Base-by-base conservation (phyloP, 2,113 vertebrate species). In the Ciconia stormi region DNA sequence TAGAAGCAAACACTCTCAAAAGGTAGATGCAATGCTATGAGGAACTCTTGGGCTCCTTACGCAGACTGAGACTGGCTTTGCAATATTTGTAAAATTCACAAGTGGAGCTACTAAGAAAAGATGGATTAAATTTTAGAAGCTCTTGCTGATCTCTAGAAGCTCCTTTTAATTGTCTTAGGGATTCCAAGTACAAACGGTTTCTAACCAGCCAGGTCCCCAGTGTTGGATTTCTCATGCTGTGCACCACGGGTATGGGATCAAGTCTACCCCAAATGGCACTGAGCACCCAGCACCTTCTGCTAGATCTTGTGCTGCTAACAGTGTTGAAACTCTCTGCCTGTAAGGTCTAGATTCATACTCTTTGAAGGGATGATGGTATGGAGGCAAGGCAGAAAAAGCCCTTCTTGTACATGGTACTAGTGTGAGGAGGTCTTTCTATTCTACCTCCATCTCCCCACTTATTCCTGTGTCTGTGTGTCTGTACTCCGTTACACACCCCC, bases 121-220 rank as follows among this genome's bases (percentile, higher is more conserved):
- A 29, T n/a, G 3, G 14, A n/a, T 53, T 34, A 23, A 25, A 36
- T 52, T 72, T 20, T 61, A 26, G n/a, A 82, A 91, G 11, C 13
- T 69, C 10, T 40, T 59, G 9, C 47, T 73, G 25, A 19, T 29
- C 38, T 49, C 16, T 38, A 15, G 53, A 11, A 69, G 13, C 13
- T 47, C 10, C 49, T 79, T 83, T 62, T 69, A 21, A 27, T 85
- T 71, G 85, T 67, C 15, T 40, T 38, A 9, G 17, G 34, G 20
- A 22, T 30, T 47, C 17, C 42, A 42, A 40, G 12, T 36, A 4
- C 0, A 1, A 72, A 17, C 0, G 0, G 22, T 26, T 67, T 82
- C 19, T 56, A 81, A 44, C 12, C 7, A 58, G 26, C 9, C 38
- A 62, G 13, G 5, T 65, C 14, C 13, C 3, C 36, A 44, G 32